Percentiles rank a stretch among this genome's conserved stretches.
Evolutionary conservation across 2,113 vertebrate species (phyloP).

Genomic region (Callipepla californica): DNA sequence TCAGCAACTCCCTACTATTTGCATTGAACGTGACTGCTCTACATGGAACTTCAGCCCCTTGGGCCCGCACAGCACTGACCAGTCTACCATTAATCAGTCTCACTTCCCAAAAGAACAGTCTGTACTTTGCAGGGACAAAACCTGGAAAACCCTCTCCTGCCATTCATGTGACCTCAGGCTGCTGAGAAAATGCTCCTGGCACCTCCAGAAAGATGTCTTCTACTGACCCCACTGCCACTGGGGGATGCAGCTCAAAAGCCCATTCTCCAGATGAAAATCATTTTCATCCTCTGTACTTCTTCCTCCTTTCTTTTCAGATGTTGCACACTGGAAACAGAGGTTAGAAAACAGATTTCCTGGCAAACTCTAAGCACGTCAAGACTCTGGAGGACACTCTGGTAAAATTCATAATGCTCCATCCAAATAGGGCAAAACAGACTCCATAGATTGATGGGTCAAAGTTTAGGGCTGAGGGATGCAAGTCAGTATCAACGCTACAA

Average conservation of each 20-base stretch:
- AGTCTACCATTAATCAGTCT: neutral
- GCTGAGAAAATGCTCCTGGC: neutral
- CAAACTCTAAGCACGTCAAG: neutral
- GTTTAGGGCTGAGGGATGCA: neutral
- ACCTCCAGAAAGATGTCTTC: neutral
- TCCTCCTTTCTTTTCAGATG: neutral
- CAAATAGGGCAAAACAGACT: neutral
- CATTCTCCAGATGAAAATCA: neutral
- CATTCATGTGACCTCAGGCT: neutral
- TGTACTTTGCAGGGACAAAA: rapidly evolving
- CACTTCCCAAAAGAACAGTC: neutral
- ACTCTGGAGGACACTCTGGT: neutral
- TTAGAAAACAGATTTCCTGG: neutral
- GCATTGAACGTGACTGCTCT: neutral
- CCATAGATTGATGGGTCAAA: neutral
- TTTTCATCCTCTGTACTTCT: neutral
- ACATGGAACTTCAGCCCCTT: neutral
- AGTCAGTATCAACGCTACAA: neutral
- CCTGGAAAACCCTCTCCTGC: neutral
- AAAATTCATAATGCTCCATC: neutral
- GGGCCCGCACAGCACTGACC: neutral
- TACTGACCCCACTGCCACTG: no score
- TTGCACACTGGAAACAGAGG: neutral
- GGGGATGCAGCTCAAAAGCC: neutral
- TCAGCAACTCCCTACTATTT: neutral